phyloP scores from a whole-genome alignment of 2,113 vertebrate genomes.

The Ranitomeya imitator region DNA sequence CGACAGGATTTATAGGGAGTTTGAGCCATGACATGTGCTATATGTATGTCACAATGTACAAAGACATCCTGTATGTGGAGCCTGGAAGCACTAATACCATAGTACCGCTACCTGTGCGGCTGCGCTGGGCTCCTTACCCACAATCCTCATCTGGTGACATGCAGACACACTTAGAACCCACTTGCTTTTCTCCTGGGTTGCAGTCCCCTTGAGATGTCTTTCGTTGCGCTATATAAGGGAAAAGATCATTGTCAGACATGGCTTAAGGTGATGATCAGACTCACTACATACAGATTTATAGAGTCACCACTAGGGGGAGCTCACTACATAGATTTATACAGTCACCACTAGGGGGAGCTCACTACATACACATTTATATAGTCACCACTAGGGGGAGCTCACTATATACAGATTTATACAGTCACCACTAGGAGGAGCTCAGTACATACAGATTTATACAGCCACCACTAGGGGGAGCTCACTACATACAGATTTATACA shows the following conservation, averaged over 20 bases:
- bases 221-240: constrained; percentile 63
- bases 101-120: no score
- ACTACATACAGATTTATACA: no score
- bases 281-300: neutral
- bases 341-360: neutral
- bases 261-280: neutral
- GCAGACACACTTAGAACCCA: constrained; percentile 78
- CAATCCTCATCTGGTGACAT: constrained; percentile 80
- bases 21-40: no score
- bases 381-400: no score
- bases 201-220: constrained; percentile 70
- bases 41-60: neutral
- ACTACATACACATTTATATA: neutral
- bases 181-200: constrained; percentile 73
- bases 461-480: no score
- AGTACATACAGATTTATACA: neutral
- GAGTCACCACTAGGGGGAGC: no score
- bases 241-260: neutral
- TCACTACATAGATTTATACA: neutral
- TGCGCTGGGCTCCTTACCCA: constrained; percentile 68
- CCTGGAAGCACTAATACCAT: neutral
- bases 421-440: neutral
- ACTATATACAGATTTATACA: no score
- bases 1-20: no score
- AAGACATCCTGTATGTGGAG: neutral